Evolutionary conservation across 2,113 vertebrate species (phyloP), one percentile per base, ranked within the genome.

Genomic region (Trichechus manatus): DNA sequence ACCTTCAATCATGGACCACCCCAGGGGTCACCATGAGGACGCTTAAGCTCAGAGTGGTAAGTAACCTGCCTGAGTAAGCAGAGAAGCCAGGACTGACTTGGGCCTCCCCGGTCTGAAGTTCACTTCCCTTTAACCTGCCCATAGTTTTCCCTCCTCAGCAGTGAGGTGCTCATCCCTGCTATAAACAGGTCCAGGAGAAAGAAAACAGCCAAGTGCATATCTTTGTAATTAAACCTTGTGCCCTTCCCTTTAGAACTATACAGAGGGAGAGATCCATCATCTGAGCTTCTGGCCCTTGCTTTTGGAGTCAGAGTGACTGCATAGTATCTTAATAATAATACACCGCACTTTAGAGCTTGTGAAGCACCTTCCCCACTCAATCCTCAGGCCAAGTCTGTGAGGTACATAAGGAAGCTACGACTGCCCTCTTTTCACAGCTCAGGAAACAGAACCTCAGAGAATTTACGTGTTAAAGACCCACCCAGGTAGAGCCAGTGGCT

Each of bases 331-430:
- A 63, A 36, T 42, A 64, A 25, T 81, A 81, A 63, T 22, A 13
- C 42, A n/a, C 66, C 83, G 72, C 44, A 92, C 77, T 86, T 70
- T 25, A 74, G 89, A 53, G 29, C 63, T 87, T 74, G n/a, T 23
- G 29, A 80, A 72, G 61, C 72, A 42, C 25, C 89, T 83, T 84
- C 80, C 53, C 64, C 44, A 64, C 25, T 36, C 44, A 42, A 39
- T 80, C 72, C 95, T 96, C 68, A 10, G 84, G 36, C 33, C 29
- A 94, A 75, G 39, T 89, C 80, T 81, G 0, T 33, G 27, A 86
- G 19, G 17, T 56, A 80, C 27, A 44, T 20, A 44, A 86, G 64
- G 36, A 88, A 84, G 68, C 31, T 44, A 83, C 0, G 9, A n/a
- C 3, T 13, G 42, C 33, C 42, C 19, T 53, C 4, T 77, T 78